phyloP scores from a whole-genome alignment of 2,113 vertebrate species.

The Aythya baeri region DNA sequence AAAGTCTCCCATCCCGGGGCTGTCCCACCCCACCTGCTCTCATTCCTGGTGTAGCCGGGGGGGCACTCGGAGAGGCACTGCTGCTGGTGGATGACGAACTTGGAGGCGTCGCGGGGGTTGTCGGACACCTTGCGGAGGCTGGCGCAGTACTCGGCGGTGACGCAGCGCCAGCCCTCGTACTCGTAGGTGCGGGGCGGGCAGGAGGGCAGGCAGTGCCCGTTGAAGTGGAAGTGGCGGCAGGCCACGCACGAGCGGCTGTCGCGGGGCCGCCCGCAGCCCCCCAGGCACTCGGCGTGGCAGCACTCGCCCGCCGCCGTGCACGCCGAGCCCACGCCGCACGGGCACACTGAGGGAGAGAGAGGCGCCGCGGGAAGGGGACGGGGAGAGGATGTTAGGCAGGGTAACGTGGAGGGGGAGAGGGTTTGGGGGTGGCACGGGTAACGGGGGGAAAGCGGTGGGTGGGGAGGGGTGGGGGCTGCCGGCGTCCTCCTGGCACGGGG shows the following conservation, averaged over 20 bases:
- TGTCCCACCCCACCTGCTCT: conserved; percentile 74
- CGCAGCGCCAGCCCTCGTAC: conserved; percentile 82
- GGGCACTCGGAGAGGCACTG: conserved; percentile 77
- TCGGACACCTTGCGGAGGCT: conserved; percentile 75
- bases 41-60: conserved; percentile 76
- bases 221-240: conserved; percentile 82
- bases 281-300: conserved; percentile 80
- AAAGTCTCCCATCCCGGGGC: too few relatives aligned
- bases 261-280: conserved; percentile 73
- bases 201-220: conserved; percentile 72
- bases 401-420: rapidly evolving
- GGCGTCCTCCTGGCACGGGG: rapidly evolving
- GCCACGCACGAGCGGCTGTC: conserved; percentile 73
- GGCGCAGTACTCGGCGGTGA: conserved; percentile 77
- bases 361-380: not conserved
- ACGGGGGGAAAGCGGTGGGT: not conserved
- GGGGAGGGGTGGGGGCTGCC: not conserved
- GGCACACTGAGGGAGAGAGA: conserved; percentile 66
- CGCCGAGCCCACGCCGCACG: conserved; percentile 56
- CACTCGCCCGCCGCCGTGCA: conserved; percentile 71
- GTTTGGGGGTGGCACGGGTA: rapidly evolving
- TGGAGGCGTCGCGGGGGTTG: conserved; percentile 66
- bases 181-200: conserved; percentile 80
- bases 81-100: conserved; percentile 78
- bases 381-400: too few relatives aligned